These are phyloP conservation scores for Yponomeuta plumbellus DNA, from an alignment of 2,888 invertebrate genomes.

Conservation along the genomic window DNA sequence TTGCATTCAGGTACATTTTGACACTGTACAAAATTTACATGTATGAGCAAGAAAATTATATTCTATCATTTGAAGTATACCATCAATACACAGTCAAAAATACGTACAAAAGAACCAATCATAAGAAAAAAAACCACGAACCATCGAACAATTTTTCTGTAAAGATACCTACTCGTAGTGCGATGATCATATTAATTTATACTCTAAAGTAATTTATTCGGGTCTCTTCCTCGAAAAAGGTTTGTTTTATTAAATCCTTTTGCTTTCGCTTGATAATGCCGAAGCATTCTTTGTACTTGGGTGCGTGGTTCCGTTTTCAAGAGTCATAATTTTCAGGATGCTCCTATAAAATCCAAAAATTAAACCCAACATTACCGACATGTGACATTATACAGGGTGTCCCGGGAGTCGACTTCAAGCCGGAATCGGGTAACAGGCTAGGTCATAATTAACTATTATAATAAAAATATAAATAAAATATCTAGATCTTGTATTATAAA, in stretches of 20 bases:
- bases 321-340: background rate
- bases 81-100: background rate
- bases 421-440: too few relatives aligned
- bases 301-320: constrained; percentile 30
- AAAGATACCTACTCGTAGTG: constrained; percentile 43
- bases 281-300: constrained; percentile 35
- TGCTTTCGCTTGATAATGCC: constrained; percentile 32
- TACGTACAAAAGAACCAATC: background rate
- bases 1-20: too few relatives aligned
- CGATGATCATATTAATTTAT: constrained; percentile 65
- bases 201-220: constrained; percentile 72
- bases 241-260: constrained; percentile 44
- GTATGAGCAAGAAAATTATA: too few relatives aligned
- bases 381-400: too few relatives aligned
- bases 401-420: too few relatives aligned
- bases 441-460: too few relatives aligned
- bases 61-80: too few relatives aligned
- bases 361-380: too few relatives aligned
- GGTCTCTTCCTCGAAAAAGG: constrained; percentile 39
- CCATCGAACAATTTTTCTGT: constrained; percentile 38
- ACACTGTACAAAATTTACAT: too few relatives aligned
- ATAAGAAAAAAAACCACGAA: background rate
- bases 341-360: background rate
- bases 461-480: too few relatives aligned
- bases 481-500: too few relatives aligned